phyloP scores from a whole-genome alignment of 2,888 invertebrate species.

The Glaucopsyche alexis region DNA sequence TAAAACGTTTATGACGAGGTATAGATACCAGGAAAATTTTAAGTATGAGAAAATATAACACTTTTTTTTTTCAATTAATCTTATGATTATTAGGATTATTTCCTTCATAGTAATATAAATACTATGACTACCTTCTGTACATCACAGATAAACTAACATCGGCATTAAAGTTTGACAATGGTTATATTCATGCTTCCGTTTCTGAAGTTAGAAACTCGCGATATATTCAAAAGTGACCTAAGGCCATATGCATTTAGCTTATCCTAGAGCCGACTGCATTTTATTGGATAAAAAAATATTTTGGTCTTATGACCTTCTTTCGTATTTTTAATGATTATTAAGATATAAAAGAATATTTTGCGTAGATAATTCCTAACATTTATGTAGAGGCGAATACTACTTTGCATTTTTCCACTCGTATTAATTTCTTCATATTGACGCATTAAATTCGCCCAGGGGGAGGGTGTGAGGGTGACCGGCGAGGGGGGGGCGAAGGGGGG shows the following conservation, averaged over 20 bases:
- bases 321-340: not conserved
- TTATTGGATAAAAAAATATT: not conserved
- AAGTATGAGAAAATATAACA: no score
- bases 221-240: not conserved
- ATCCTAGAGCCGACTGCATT: not conserved
- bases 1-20: not conserved
- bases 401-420: conserved; percentile 67
- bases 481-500: conserved; percentile 45
- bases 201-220: not conserved
- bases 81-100: no score
- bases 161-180: not conserved
- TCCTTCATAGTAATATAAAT: no score
- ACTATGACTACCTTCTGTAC: no score
- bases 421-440: conserved; percentile 77
- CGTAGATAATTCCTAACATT: not conserved
- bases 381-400: conserved; percentile 8
- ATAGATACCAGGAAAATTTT: no score
- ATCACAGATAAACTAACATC: not conserved
- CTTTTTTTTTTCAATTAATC: no score
- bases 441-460: conserved; percentile 46
- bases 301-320: not conserved
- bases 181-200: not conserved
- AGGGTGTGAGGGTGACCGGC: conserved; percentile 46
- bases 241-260: not conserved
- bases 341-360: not conserved